Conservation (phyloP, 2,797 vertebrate genomes). For the Cirrhinus mrigala region DNA sequence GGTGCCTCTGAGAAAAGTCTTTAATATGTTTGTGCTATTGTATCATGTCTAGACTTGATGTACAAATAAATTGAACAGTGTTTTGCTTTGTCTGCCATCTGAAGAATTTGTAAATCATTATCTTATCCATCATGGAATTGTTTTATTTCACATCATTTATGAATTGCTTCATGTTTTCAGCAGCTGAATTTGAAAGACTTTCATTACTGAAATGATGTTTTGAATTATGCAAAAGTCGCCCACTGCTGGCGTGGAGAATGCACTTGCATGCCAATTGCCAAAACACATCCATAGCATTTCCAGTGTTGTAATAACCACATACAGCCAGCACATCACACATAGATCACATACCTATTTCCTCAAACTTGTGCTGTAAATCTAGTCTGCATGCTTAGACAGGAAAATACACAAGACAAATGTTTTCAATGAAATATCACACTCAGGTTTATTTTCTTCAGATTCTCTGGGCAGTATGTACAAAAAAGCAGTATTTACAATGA, state of each 20-base stretch:
- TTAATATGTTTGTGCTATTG: neutral
- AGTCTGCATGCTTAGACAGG: no score
- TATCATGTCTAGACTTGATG: neutral
- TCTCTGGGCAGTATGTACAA: slow-evolving; percentile 57
- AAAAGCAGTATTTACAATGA: slow-evolving; percentile 62
- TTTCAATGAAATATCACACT: slow-evolving; percentile 44
- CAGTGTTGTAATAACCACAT: neutral
- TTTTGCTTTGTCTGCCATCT: neutral
- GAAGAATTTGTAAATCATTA: neutral
- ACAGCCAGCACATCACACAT: neutral
- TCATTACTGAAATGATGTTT: neutral
- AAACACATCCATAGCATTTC: neutral
- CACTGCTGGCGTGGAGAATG: slow-evolving; percentile 30
- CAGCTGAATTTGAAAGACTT: neutral
- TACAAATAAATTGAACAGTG: neutral
- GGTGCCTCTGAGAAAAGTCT: neutral
- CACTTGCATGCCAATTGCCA: neutral
- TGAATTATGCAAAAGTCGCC: slow-evolving; percentile 5
- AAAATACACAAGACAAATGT: neutral
- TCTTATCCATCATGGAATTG: neutral
- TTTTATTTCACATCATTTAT: neutral
- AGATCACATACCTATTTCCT: neutral
- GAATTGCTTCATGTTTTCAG: neutral
- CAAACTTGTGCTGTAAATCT: neutral
- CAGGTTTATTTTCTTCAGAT: slow-evolving; percentile 55